phyloP scores from a whole-genome alignment of 2,797 vertebrate species.

The Pantherophis alleghaniensis region DNA sequence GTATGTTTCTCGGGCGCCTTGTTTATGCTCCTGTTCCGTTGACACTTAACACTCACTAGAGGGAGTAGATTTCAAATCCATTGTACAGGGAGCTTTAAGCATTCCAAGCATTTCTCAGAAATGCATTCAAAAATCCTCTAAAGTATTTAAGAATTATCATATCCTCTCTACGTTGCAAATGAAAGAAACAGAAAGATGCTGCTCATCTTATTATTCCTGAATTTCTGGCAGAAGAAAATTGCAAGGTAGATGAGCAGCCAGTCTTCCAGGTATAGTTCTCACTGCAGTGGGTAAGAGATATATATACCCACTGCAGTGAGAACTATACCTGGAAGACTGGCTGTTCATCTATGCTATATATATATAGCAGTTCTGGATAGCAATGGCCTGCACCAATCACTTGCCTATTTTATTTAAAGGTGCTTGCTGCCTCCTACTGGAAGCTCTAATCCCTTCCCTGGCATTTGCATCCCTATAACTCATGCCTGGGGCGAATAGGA shows the following conservation, averaged over 20 bases:
- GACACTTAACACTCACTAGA: neutral
- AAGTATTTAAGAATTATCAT: neutral
- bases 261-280: neutral
- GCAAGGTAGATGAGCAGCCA: neutral
- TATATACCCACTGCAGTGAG: too few species aligned
- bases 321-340: too few species aligned
- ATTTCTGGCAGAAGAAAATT: neutral
- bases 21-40: neutral
- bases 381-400: neutral
- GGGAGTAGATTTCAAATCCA: neutral
- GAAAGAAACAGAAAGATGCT: neutral
- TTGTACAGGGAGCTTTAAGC: neutral
- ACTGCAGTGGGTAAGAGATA: too few species aligned
- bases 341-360: too few species aligned
- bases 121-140: neutral
- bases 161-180: neutral
- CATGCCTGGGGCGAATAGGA: too few species aligned
- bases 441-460: neutral
- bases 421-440: neutral
- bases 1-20: neutral
- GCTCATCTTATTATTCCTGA: too few species aligned
- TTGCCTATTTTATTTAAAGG: neutral
- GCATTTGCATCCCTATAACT: neutral
- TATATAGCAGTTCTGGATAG: neutral
- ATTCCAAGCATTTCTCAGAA: neutral